Evolutionary conservation across 2,797 vertebrate genomes (phyloP), one percentile per base, ranked within the genome.

Genomic region (Leucoraja ocellata): DNA sequence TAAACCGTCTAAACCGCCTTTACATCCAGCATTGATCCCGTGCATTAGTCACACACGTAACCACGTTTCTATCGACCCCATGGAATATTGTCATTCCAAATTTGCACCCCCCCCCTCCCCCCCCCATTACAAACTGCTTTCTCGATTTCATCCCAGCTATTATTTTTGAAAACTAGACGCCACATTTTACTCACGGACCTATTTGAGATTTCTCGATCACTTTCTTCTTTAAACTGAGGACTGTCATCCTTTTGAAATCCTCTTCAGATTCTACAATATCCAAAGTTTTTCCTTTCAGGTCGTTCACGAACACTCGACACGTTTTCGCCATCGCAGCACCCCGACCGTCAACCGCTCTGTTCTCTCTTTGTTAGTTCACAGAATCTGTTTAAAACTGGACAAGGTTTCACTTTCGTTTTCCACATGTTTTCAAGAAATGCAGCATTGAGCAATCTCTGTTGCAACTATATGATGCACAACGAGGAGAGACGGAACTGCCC

Each of bases 241-340:
- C 93, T 0, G 94, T 95, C 88, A 94, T 95, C 39, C 71, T 95
- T 63, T 95, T 91, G 92, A 97, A 95, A 21, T 96, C 95, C 39
- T 95, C 94, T 9, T 95, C 95, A 0, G 95, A 95, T 83, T 94
- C 95, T 80, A 95, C 95, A 71, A 96, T 90, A 93, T 96, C 95
- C 3, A 96, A 8, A 0, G 91, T 95, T 93, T 96, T 94, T 3
- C 95, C 95, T n/a, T 91, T 94, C 1, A 95, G 2, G 4, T 96
- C 96, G 14, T 81, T 3, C 6, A 97, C 94, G 0, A 88, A 0
- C 0, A 97, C 94, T 83, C 97, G 96, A 93, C 93, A 96, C n/a
- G 95, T 94, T 81, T 96, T 96, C 0, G 96, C 96, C 97, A 97
- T 97, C 9, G 36, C 54, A 76, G 6, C 7, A 0, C 23, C n/a